phyloP scores from a whole-genome alignment of 2,888 invertebrate species.

The Craniophora ligustri region DNA sequence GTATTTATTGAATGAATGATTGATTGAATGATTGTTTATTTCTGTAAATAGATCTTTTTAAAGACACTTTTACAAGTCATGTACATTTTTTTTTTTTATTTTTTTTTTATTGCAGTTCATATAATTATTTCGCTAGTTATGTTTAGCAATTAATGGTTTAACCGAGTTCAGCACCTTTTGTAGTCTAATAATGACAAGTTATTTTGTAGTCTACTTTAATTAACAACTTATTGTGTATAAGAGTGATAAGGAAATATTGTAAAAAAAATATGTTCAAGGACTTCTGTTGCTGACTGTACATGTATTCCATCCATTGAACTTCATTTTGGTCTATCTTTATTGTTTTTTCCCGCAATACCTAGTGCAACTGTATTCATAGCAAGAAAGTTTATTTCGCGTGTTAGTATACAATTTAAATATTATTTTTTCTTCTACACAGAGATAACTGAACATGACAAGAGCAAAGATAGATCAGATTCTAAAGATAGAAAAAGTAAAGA shows the following conservation, averaged over 20 bases:
- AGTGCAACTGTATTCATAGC: no score
- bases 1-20: no score
- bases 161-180: background rate
- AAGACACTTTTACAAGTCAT: no score
- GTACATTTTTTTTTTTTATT: no score
- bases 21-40: no score
- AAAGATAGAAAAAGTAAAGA: conserved; percentile 80
- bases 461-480: conserved; percentile 67
- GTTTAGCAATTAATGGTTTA: background rate
- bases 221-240: background rate
- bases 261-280: background rate
- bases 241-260: background rate
- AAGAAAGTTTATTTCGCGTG: no score
- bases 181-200: background rate
- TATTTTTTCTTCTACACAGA: conserved; percentile 59
- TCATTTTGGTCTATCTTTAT: no score
- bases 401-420: no score
- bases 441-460: conserved; percentile 65
- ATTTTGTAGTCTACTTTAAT: no score
- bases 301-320: no score
- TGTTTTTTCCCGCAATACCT: no score
- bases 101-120: background rate
- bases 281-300: background rate
- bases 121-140: background rate
- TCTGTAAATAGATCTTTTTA: no score